These are phyloP conservation scores for Heterodera schachtii DNA, from an alignment of 1,140 invertebrate species.

Conservation along the genomic window DNA sequence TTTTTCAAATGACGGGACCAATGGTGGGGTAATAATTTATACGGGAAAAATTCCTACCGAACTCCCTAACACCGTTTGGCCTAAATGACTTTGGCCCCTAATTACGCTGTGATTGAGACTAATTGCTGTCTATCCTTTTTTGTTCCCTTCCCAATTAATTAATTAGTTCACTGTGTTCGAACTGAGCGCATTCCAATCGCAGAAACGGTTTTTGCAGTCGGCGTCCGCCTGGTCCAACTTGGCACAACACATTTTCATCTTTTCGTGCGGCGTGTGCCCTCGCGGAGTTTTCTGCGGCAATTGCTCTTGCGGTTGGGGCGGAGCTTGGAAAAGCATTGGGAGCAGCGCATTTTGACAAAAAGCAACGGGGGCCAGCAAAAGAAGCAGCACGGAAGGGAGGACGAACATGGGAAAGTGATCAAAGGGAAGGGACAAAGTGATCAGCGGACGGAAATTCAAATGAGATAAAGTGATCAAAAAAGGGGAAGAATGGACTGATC, in stretches of 20 bases:
- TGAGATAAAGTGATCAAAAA: constrained; percentile 12
- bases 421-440: constrained; percentile 46
- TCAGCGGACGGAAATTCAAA: constrained; percentile 23
- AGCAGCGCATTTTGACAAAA: constrained; percentile 14
- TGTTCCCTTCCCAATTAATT: constrained; percentile 1
- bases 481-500: too few relatives aligned
- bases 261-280: constrained; percentile 53
- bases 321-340: constrained; percentile 29
- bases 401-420: constrained; percentile 4
- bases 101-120: too few relatives aligned
- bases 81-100: too few relatives aligned
- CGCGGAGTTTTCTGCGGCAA: constrained; percentile 45
- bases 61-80: too few relatives aligned
- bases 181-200: constrained; percentile 59
- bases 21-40: too few relatives aligned
- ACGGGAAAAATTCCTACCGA: too few relatives aligned
- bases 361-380: not conserved
- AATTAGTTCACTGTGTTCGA: constrained; percentile 40
- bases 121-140: not conserved
- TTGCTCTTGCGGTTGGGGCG: constrained; percentile 28
- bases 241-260: constrained; percentile 57
- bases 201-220: constrained; percentile 61
- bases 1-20: too few relatives aligned
- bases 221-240: constrained; percentile 56
- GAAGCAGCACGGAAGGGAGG: not conserved